These are phyloP conservation scores for Sympetrum striolatum DNA, from an alignment of 2,888 invertebrate genomes.

Conservation along the genomic window DNA sequence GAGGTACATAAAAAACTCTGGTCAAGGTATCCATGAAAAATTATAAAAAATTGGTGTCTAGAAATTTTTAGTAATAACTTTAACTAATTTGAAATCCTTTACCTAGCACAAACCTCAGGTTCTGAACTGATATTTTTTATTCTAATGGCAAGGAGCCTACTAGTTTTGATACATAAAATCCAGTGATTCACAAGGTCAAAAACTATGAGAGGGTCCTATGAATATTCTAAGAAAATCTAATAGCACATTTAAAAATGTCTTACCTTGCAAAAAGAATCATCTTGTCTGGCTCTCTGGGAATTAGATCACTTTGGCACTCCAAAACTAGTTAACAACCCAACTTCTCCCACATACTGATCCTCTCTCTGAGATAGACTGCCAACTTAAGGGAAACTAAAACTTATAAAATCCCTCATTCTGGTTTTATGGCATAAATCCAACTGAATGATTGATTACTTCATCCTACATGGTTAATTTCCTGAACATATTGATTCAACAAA, in stretches of 20 bases:
- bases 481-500: too few species aligned
- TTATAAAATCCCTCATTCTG: background rate
- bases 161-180: too few species aligned
- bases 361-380: background rate
- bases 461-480: too few species aligned
- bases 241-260: slow-evolving; percentile 3
- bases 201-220: background rate
- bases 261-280: slow-evolving; percentile 4
- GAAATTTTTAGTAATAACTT: too few species aligned
- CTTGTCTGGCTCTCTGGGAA: background rate
- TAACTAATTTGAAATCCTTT: too few species aligned
- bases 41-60: too few species aligned
- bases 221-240: background rate
- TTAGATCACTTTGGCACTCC: background rate
- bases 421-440: background rate
- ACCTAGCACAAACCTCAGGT: too few species aligned
- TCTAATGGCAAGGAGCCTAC: too few species aligned
- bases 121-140: too few species aligned
- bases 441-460: background rate
- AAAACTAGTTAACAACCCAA: background rate
- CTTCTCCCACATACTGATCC: background rate
- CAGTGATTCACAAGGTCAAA: background rate
- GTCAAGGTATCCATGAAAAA: too few species aligned
- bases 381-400: background rate
- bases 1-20: too few species aligned